phyloP scores from a whole-genome alignment of 2,888 invertebrate species.

The Trypoxylon attenuatum region DNA sequence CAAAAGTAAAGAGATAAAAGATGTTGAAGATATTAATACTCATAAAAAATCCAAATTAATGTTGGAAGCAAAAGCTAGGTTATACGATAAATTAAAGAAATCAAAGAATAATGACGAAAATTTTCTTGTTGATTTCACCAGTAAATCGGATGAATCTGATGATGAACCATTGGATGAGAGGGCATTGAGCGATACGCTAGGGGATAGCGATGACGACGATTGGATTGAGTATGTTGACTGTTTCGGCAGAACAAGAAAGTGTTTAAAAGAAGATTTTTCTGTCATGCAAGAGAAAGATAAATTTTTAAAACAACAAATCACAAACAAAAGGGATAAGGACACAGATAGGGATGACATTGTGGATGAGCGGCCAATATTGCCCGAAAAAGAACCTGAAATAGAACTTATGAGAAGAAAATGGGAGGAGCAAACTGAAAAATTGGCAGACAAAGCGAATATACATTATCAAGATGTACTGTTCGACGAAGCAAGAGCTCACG shows the following conservation, averaged over 20 bases:
- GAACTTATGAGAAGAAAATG: conserved; percentile 88
- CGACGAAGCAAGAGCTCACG: conserved; percentile 94
- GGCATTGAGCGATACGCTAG: conserved; percentile 42
- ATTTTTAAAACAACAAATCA: conserved; percentile 61
- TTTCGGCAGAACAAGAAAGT: conserved; percentile 90
- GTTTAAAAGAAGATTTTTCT: conserved; percentile 85
- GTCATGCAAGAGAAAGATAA: conserved; percentile 81
- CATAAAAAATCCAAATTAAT: conserved; percentile 73
- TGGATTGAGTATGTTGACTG: conserved; percentile 94
- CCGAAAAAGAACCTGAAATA: conserved; percentile 66
- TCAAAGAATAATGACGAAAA: conserved; percentile 58
- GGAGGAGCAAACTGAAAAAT: conserved; percentile 88
- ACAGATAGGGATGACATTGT: neutral
- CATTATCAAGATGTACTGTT: conserved; percentile 95
- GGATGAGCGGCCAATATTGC: conserved; percentile 17
- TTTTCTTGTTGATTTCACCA: conserved; percentile 69
- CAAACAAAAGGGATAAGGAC: conserved; percentile 21
- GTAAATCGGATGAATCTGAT: conserved; percentile 61
- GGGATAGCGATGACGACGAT: conserved; percentile 69
- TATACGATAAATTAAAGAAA: conserved; percentile 67
- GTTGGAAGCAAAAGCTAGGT: conserved; percentile 69
- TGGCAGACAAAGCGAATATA: conserved; percentile 83
- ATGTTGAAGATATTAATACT: conserved; percentile 61
- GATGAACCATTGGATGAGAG: conserved; percentile 58
- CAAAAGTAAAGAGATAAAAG: conserved; percentile 46